Evolutionary conservation across 1,140 invertebrate genomes (phyloP).

Genomic region (Drosophila bocqueti): DNA sequence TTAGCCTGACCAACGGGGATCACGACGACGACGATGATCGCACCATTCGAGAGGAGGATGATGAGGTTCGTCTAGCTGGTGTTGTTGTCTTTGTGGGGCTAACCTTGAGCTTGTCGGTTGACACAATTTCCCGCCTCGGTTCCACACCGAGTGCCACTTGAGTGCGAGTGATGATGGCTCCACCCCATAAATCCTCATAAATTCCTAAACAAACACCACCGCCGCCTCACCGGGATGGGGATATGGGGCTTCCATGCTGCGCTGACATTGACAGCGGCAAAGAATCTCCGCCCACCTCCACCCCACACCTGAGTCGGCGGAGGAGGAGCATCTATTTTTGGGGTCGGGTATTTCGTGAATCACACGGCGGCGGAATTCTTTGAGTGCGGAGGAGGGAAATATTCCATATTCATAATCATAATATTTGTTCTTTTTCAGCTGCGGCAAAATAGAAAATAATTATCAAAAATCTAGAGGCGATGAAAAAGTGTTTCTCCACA

Average conservation of each 20-base stretch:
- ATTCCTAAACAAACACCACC: constrained; percentile 50
- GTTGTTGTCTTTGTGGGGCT: constrained; percentile 48
- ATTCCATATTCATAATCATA: constrained; percentile 32
- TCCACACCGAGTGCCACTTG: constrained; percentile 1
- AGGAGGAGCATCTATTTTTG: constrained; percentile 57
- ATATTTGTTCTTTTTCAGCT: constrained; percentile 13
- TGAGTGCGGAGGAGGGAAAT: constrained; percentile 31
- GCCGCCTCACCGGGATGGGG: neutral
- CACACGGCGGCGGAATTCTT: constrained; percentile 60
- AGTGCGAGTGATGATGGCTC: constrained; percentile 50
- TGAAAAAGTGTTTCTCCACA: constrained; percentile 6
- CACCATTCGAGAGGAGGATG: constrained; percentile 81
- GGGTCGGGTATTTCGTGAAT: constrained; percentile 48
- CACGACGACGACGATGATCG: constrained; percentile 77
- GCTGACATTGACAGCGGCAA: constrained; percentile 70
- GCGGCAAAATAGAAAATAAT: constrained; percentile 9
- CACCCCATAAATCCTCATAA: constrained; percentile 45
- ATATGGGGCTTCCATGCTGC: constrained; percentile 53
- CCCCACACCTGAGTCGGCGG: constrained; percentile 42
- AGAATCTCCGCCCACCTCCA: constrained; percentile 24
- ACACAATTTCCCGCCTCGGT: constrained; percentile 39
- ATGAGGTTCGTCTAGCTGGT: constrained; percentile 51
- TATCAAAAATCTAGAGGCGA: neutral
- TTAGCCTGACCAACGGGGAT: constrained; percentile 29
- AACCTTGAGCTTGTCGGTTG: constrained; percentile 55